Percentiles rank a stretch among this genome's conserved stretches.
Evolutionary conservation across 2,113 vertebrate genomes (phyloP).

Genomic region (Sceloporus undulatus): DNA sequence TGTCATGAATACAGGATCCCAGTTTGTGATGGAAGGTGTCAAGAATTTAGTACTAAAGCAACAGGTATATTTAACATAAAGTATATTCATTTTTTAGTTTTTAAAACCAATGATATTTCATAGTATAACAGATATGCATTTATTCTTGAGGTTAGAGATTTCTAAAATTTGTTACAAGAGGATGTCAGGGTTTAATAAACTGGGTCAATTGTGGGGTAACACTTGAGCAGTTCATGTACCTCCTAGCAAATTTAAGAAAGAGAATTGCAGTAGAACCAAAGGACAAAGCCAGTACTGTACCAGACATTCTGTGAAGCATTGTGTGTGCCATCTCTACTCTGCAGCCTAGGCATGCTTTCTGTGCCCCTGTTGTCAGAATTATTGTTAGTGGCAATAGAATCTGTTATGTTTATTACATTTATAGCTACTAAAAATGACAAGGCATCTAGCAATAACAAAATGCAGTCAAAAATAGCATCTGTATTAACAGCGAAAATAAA

Average conservation of each 20-base stretch:
- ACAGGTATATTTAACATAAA: constrained; percentile 84
- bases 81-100: neutral
- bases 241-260: neutral
- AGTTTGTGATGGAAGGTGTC: constrained; percentile 99
- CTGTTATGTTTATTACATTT: neutral
- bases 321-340: neutral
- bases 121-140: neutral
- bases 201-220: neutral
- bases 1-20: constrained; percentile 98
- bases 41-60: constrained; percentile 98
- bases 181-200: neutral
- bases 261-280: neutral
- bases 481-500: neutral
- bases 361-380: neutral
- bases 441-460: neutral
- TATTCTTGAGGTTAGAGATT: neutral
- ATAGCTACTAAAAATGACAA: neutral
- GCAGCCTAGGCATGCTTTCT: neutral
- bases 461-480: neutral
- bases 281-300: neutral
- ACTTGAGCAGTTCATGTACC: neutral
- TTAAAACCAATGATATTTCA: neutral
- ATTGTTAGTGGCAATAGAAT: neutral
- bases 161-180: neutral
- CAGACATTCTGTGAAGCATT: neutral